These are phyloP conservation scores for Tribolium freemani DNA, from an alignment of 2,888 invertebrate species.

Conservation along the genomic window DNA sequence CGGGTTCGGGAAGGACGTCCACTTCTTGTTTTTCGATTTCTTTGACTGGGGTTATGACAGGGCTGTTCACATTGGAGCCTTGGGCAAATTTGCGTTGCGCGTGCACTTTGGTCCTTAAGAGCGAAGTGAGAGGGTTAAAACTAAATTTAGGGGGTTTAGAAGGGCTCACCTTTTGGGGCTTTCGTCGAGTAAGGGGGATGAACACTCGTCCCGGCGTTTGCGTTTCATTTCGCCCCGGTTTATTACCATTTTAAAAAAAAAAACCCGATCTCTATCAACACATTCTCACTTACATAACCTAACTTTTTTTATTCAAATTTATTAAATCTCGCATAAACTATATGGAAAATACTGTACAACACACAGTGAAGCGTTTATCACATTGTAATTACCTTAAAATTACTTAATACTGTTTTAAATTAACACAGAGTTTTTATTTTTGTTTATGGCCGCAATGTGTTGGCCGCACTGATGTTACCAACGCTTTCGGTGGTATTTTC, in stretches of 20 bases:
- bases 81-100: constrained; percentile 92
- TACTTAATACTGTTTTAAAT: not conserved
- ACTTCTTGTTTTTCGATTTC: constrained; percentile 72
- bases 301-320: not conserved
- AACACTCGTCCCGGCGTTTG: constrained; percentile 64
- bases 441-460: not conserved
- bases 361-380: not conserved
- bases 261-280: not conserved
- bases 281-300: constrained; percentile 12
- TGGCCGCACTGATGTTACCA: not conserved
- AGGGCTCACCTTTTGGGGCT: constrained; percentile 68
- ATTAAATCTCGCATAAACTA: not conserved
- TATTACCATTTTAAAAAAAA: constrained; percentile 60
- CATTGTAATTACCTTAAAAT: not conserved
- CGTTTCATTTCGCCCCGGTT: constrained; percentile 65
- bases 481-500: not conserved
- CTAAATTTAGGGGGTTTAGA: not conserved
- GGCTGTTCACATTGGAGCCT: constrained; percentile 76
- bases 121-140: constrained; percentile 17
- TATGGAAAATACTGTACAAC: not conserved
- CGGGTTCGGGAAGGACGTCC: constrained; percentile 69
- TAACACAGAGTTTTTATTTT: not conserved
- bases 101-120: constrained; percentile 81
- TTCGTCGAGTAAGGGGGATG: constrained; percentile 63
- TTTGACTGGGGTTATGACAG: constrained; percentile 73